Percentiles rank a stretch among this genome's conserved stretches.
phyloP scores from a whole-genome alignment of 2,888 invertebrate genomes.

The Cheiracanthium punctorium region DNA sequence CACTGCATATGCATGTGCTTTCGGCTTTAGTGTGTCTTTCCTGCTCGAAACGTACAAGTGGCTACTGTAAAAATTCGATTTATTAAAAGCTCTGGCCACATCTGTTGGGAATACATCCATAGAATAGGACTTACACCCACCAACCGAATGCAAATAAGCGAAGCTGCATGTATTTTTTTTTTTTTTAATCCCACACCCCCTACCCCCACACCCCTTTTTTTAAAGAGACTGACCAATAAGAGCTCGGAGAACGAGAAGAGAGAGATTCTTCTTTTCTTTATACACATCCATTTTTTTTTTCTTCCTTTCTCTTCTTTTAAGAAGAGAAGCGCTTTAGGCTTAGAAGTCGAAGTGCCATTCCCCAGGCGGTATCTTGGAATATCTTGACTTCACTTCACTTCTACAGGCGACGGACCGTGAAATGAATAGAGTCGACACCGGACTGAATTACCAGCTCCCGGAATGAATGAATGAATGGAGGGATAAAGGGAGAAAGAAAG shows the following conservation, averaged over 20 bases:
- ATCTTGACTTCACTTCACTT: constrained; percentile 64
- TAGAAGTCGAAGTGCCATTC: constrained; percentile 61
- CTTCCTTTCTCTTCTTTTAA: constrained; percentile 27
- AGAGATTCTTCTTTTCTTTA: constrained; percentile 24
- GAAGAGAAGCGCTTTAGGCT: constrained; percentile 39
- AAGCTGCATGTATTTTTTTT: no score
- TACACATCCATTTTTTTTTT: no score
- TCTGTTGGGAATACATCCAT: constrained; percentile 43
- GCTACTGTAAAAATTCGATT: constrained; percentile 52
- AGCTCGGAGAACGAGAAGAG: constrained; percentile 30
- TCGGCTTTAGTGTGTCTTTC: constrained; percentile 31
- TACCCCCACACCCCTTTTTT: constrained; percentile 3
- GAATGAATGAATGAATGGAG: constrained; percentile 56
- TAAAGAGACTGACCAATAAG: constrained; percentile 57
- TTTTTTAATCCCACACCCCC: constrained; percentile 1
- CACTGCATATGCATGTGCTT: constrained; percentile 57
- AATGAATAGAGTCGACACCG: constrained; percentile 68
- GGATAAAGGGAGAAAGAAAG: constrained; percentile 43
- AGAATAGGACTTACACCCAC: constrained; percentile 20
- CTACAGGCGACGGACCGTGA: constrained; percentile 62
- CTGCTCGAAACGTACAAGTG: constrained; percentile 32
- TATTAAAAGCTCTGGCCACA: constrained; percentile 57
- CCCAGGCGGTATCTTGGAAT: constrained; percentile 43
- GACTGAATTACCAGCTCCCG: constrained; percentile 57
- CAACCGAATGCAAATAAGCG: constrained; percentile 66